Evolutionary conservation across 2,888 invertebrate species (phyloP).

Genomic region (Coleophora flavipennella): DNA sequence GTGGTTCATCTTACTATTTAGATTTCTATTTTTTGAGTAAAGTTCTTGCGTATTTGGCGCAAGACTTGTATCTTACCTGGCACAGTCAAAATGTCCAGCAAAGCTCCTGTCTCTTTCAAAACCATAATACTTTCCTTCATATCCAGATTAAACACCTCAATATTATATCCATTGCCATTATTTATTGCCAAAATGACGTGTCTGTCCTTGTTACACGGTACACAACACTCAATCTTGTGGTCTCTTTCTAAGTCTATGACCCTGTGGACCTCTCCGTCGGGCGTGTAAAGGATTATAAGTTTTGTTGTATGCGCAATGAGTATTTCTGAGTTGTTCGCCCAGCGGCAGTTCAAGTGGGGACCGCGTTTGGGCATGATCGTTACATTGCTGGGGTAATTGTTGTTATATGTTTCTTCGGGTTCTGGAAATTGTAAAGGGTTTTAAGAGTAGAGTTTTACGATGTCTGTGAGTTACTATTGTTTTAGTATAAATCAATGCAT

Average conservation of each 20-base stretch:
- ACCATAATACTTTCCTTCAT: slow-evolving; percentile 40
- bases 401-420: slow-evolving; percentile 46
- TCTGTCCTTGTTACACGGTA: slow-evolving; percentile 49
- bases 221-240: slow-evolving; percentile 37
- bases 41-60: too few relatives aligned
- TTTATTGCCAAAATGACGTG: slow-evolving; percentile 39
- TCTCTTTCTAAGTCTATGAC: slow-evolving; percentile 40
- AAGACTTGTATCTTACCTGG: slow-evolving; percentile 53
- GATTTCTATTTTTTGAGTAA: too few relatives aligned
- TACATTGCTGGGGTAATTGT: slow-evolving; percentile 37
- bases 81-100: slow-evolving; percentile 45
- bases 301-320: slow-evolving; percentile 50
- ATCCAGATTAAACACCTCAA: slow-evolving; percentile 44
- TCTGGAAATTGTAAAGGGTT: slow-evolving; percentile 27
- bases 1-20: too few relatives aligned
- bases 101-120: slow-evolving; percentile 41
- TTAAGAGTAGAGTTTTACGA: too few relatives aligned
- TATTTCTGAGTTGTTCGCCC: slow-evolving; percentile 46
- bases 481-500: too few relatives aligned
- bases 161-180: slow-evolving; percentile 23
- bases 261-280: slow-evolving; percentile 32
- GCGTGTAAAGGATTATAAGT: slow-evolving; percentile 46
- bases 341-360: slow-evolving; percentile 46
- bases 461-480: too few relatives aligned
- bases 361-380: slow-evolving; percentile 40